Conservation (phyloP, 2,113 vertebrate species). For the Oreochromis spilurus region DNA sequence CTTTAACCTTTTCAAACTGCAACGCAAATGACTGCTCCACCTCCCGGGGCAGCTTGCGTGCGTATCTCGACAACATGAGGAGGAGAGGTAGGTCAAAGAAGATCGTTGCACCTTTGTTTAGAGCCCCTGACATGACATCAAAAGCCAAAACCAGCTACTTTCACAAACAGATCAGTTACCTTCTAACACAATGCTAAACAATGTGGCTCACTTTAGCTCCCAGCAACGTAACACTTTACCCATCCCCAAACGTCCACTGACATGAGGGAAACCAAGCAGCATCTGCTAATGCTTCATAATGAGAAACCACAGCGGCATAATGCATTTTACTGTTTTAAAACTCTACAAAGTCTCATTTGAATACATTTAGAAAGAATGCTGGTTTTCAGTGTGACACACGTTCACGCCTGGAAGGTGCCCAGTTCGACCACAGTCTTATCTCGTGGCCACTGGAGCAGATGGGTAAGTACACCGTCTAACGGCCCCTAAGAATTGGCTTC, state of each 20-base stretch:
- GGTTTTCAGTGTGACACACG: neutral
- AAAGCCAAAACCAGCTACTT: neutral
- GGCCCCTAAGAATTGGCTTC: conserved; percentile 1
- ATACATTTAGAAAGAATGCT: neutral
- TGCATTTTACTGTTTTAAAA: neutral
- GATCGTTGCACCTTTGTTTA: neutral
- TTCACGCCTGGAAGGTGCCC: neutral
- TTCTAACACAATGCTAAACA: neutral
- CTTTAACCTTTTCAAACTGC: conserved; percentile 27
- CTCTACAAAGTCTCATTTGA: neutral
- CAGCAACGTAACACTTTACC: neutral
- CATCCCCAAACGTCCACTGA: neutral
- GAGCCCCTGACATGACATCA: conserved; percentile 1
- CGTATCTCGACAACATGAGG: neutral
- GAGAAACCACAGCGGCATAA: neutral
- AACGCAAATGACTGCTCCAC: neutral
- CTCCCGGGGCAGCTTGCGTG: neutral
- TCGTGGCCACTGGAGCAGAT: neutral
- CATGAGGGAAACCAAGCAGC: neutral
- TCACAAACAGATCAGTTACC: neutral
- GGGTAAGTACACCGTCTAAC: conserved; percentile 8
- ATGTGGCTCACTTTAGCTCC: neutral
- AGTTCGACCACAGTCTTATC: neutral
- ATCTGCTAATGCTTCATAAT: neutral
- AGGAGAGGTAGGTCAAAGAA: neutral